A percentile compares a stretch with the other conserved stretches of the same genome.
Conservation (phyloP, 2,888 invertebrate species). For the Lissocephala sabroskyi region DNA sequence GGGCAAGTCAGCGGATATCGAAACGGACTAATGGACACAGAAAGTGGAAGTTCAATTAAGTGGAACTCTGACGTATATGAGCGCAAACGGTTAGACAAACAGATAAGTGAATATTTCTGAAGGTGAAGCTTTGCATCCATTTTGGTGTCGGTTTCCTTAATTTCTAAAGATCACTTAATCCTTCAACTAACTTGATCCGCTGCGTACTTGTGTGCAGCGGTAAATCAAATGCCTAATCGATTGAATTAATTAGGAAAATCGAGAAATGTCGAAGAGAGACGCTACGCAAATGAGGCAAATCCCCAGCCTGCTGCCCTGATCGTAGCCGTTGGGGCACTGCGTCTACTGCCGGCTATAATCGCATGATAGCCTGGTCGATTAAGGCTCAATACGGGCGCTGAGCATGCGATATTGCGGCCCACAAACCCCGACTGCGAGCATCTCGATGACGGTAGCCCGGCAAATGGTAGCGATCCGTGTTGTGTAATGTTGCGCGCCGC, state of each 20-base stretch:
- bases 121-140: no score
- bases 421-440: slow-evolving; percentile 4
- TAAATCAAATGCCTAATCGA: slow-evolving; percentile 69
- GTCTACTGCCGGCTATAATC: slow-evolving; percentile 36
- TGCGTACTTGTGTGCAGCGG: slow-evolving; percentile 43
- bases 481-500: slow-evolving; percentile 46
- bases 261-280: slow-evolving; percentile 34
- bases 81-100: no score
- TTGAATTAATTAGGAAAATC: slow-evolving; percentile 68
- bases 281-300: slow-evolving; percentile 30
- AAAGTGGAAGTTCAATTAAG: no score
- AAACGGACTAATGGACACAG: no score
- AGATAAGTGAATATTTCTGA: no score
- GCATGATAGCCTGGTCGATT: slow-evolving; percentile 48
- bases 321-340: no score
- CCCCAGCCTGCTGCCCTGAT: slow-evolving; percentile 22
- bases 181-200: no score
- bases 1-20: no score
- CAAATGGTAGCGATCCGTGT: slow-evolving; percentile 44
- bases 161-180: no score
- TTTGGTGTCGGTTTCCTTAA: no score
- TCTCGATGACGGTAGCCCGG: slow-evolving; percentile 29
- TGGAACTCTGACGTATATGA: no score
- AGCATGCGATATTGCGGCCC: slow-evolving; percentile 47
- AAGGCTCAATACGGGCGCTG: slow-evolving; percentile 46